phyloP scores from a whole-genome alignment of 64 coral and sea anemone species.

The Stichodactyla mertensii region DNA sequence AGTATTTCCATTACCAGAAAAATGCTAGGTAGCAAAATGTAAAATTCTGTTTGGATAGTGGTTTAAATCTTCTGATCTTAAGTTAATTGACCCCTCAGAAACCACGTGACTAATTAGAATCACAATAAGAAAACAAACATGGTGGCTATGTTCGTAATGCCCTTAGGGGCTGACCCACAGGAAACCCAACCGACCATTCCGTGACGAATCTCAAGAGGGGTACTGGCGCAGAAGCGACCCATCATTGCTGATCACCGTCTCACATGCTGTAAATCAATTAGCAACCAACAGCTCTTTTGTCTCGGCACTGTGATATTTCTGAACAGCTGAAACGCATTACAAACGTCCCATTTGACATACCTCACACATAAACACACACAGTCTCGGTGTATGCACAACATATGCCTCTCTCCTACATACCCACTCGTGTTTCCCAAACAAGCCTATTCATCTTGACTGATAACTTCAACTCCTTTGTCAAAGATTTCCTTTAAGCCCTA shows the following conservation, averaged over 20 bases:
- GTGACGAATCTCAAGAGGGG: not conserved
- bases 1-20: no score
- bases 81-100: no score
- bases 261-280: conserved; percentile 15
- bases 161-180: not conserved
- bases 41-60: no score
- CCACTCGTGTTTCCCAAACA: not conserved
- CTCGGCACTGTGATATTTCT: not conserved
- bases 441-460: not conserved
- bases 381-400: not conserved
- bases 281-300: not conserved
- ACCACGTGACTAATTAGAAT: no score
- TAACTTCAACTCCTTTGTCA: not conserved
- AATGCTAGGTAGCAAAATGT: no score
- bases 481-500: not conserved
- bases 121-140: no score
- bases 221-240: not conserved
- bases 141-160: not conserved
- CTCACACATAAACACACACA: not conserved
- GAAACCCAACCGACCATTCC: not conserved
- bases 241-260: not conserved
- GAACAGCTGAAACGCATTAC: not conserved
- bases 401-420: not conserved
- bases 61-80: no score
- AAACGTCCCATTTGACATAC: not conserved